A percentile compares a stretch with the other conserved stretches of the same genome.
phyloP scores from a whole-genome alignment of 2,888 invertebrate species.

The Drosophila anomalata region DNA sequence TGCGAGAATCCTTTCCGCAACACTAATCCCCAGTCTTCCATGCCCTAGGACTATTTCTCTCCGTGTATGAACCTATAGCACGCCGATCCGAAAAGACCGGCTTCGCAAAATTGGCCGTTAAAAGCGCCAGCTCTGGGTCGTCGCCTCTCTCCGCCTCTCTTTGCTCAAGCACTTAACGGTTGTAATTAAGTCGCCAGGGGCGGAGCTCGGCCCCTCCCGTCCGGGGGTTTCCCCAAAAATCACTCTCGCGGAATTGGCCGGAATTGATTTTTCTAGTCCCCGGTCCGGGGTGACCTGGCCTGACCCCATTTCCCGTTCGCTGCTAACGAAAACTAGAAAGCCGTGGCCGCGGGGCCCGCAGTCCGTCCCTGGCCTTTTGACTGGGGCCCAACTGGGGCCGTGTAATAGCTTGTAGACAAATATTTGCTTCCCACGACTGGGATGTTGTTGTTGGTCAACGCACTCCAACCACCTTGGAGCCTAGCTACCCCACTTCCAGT shows the following conservation, averaged over 20 bases:
- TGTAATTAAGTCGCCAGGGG: slow-evolving; percentile 38
- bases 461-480: slow-evolving; percentile 14
- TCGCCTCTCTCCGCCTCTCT: slow-evolving; percentile 13
- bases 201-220: background rate
- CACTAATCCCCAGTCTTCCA: too few relatives aligned
- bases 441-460: slow-evolving; percentile 38
- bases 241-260: background rate
- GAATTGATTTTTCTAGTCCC: slow-evolving; percentile 27
- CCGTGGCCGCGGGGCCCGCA: background rate
- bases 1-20: background rate
- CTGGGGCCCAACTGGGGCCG: slow-evolving; percentile 29
- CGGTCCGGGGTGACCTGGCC: slow-evolving; percentile 34
- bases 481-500: background rate
- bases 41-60: background rate
- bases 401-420: slow-evolving; percentile 37
- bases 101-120: slow-evolving; percentile 23
- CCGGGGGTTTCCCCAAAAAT: background rate
- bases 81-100: slow-evolving; percentile 7
- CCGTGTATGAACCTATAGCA: slow-evolving; percentile 1
- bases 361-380: slow-evolving; percentile 39
- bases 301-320: slow-evolving; percentile 22
- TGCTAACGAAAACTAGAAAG: background rate
- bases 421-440: slow-evolving; percentile 37
- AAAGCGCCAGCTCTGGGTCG: slow-evolving; percentile 16
- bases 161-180: slow-evolving; percentile 40